Percentiles rank a stretch among this genome's conserved stretches.
phyloP scores from a whole-genome alignment of 2,888 invertebrate genomes.

The Melanchra persicariae region DNA sequence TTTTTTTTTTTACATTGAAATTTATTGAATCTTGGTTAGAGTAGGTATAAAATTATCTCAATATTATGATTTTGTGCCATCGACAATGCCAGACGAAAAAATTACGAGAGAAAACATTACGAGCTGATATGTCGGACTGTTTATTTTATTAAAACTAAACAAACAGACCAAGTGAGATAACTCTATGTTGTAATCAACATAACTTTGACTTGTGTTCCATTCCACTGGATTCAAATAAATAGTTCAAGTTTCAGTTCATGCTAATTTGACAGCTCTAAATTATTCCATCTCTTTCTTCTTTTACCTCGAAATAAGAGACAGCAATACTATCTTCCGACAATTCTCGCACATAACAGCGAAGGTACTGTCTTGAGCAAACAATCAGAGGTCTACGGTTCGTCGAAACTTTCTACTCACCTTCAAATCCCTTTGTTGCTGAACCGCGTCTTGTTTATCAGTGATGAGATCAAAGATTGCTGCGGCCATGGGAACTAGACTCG shows the following conservation, averaged over 20 bases:
- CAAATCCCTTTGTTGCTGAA: constrained; percentile 67
- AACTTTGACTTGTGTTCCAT: background rate
- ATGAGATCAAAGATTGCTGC: constrained; percentile 69
- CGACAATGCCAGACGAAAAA: background rate
- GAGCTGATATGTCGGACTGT: background rate
- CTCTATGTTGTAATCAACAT: background rate
- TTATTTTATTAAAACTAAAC: background rate
- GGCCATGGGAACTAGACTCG: constrained; percentile 65
- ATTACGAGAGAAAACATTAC: background rate
- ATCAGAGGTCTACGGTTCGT: constrained; percentile 42
- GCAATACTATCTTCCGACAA: background rate
- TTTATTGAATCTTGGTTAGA: constrained; percentile 10
- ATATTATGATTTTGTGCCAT: constrained; percentile 33
- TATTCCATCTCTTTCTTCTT: constrained; percentile 8
- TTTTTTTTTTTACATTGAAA: background rate
- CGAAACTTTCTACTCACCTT: constrained; percentile 59
- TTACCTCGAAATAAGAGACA: background rate
- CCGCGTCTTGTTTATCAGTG: constrained; percentile 63
- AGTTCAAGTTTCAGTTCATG: background rate
- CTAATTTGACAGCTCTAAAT: too few species aligned
- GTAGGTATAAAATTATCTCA: background rate
- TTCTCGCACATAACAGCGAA: background rate
- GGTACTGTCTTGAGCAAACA: constrained; percentile 32
- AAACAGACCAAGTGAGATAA: background rate
- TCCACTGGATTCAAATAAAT: background rate